A percentile compares a stretch with the other conserved stretches of the same genome.
Conservation (phyloP, 2,797 vertebrate genomes). For the Lagorchestes hirsutus region DNA sequence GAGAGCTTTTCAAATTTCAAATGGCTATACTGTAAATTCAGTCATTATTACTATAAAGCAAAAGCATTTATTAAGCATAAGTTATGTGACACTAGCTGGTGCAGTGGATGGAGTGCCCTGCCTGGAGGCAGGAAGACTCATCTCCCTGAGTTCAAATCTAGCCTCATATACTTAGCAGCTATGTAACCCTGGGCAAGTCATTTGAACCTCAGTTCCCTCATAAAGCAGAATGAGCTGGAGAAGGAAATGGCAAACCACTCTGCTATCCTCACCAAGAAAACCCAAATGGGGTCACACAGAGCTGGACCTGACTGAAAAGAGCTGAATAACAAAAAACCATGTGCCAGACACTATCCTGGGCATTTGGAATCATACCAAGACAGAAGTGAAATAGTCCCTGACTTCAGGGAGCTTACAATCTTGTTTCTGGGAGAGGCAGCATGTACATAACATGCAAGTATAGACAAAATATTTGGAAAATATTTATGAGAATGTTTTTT, state of each 20-base stretch:
- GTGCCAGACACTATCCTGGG: not conserved
- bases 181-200: not conserved
- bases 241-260: not conserved
- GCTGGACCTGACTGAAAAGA: not conserved
- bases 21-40: not conserved
- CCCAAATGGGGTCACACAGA: not conserved
- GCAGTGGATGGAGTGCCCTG: not conserved
- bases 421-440: not conserved
- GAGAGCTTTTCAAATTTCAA: not conserved
- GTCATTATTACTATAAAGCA: not conserved
- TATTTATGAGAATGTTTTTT: not conserved
- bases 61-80: not conserved
- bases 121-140: not conserved
- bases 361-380: not conserved
- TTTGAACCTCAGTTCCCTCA: not conserved
- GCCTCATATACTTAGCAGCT: not conserved
- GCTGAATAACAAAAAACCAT: not conserved
- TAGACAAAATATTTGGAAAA: not conserved
- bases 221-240: not conserved
- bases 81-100: not conserved
- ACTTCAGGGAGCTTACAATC: not conserved
- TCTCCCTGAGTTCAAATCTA: not conserved
- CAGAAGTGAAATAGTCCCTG: not conserved
- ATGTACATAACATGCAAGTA: not conserved
- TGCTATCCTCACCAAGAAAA: not conserved